Evolutionary conservation across 2,113 vertebrate genomes (phyloP).

Genomic region (Condylura cristata): DNA sequence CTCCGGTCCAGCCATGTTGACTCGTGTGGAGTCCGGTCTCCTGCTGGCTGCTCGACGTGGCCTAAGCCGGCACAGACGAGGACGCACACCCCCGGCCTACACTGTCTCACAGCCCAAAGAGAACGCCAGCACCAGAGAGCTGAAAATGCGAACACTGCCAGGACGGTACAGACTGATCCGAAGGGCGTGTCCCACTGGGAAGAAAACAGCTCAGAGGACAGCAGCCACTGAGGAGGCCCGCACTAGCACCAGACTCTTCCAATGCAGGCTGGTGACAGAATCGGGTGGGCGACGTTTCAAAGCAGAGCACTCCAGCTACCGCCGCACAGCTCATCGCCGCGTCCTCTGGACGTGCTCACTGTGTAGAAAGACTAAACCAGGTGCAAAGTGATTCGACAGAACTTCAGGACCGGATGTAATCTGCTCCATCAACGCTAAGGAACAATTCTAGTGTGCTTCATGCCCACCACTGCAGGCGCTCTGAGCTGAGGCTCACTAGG

Average conservation of each 20-base stretch:
- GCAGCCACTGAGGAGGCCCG: not conserved
- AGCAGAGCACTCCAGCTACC: too few species aligned
- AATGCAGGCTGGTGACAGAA: not conserved
- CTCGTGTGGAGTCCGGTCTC: not conserved
- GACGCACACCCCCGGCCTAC: not conserved
- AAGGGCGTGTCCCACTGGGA: not conserved
- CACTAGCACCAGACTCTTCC: fast-evolving
- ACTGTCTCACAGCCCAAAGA: not conserved
- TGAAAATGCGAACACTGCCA: not conserved
- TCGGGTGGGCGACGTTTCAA: too few species aligned
- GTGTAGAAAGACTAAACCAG: not conserved
- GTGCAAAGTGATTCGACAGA: not conserved
- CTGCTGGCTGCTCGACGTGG: not conserved
- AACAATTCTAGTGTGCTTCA: not conserved
- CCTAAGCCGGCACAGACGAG: not conserved
- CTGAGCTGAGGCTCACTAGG: not conserved
- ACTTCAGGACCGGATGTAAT: not conserved
- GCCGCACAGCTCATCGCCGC: not conserved
- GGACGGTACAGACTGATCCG: not conserved
- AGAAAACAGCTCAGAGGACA: not conserved
- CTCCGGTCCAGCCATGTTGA: not conserved
- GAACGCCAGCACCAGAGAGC: not conserved
- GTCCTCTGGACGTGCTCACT: not conserved
- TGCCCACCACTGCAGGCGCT: not conserved
- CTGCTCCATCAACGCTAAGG: not conserved